Conservation (phyloP, 2,797 vertebrate species). For the Staurois parvus region DNA sequence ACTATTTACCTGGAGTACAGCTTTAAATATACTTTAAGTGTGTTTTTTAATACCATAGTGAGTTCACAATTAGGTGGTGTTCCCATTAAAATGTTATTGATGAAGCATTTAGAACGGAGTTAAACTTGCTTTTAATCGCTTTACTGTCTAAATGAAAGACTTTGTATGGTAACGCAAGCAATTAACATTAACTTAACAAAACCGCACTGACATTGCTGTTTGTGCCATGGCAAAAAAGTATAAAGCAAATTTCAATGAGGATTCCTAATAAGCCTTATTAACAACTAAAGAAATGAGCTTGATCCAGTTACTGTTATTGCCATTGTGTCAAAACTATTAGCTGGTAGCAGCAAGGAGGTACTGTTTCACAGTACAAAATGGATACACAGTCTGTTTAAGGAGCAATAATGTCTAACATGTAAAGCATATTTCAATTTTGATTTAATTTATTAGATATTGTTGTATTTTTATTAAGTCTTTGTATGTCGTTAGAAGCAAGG, state of each 20-base stretch:
- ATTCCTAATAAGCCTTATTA: constrained; percentile 12
- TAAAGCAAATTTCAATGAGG: background rate
- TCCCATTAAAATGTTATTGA: too few relatives aligned
- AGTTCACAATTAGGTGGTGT: too few relatives aligned
- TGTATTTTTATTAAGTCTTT: too few relatives aligned
- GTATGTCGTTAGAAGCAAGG: too few relatives aligned
- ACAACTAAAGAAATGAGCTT: background rate
- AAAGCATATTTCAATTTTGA: background rate
- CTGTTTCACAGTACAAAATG: background rate
- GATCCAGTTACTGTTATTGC: background rate
- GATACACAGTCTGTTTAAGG: background rate
- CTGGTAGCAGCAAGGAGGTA: background rate
- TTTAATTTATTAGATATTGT: too few relatives aligned
- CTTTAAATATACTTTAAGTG: too few relatives aligned
- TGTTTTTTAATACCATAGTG: too few relatives aligned
- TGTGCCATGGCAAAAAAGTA: background rate
- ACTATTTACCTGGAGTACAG: too few relatives aligned
- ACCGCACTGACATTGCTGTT: background rate
- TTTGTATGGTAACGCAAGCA: background rate
- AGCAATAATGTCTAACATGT: background rate
- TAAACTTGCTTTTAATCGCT: background rate
- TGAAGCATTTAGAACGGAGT: too few relatives aligned
- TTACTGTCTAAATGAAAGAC: background rate
- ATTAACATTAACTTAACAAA: background rate
- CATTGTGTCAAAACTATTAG: background rate